Base-by-base conservation (phyloP, 2,888 invertebrate species). In the Reticulitermes lucifugus region DNA sequence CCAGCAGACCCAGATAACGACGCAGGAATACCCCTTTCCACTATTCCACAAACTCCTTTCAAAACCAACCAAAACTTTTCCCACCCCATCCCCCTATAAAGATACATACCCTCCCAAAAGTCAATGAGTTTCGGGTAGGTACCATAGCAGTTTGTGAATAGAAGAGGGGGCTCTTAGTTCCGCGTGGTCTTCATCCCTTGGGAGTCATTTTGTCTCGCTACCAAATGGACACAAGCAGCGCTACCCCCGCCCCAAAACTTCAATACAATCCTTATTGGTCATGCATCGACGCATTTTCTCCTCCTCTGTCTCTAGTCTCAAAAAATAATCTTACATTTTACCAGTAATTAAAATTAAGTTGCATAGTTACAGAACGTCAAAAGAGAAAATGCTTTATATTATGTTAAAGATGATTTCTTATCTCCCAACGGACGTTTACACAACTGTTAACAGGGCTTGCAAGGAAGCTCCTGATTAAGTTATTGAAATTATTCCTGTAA, bases 1-100 rank as follows among this genome's bases (percentile, higher is more conserved):
- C 77, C 77, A 77, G n/a, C 77, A 77, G 77, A 77, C 77, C 77
- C 77, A 77, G 77, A 77, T 77, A 77, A 77, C 77, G 77, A 77
- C 77, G 21, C 46, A 65, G 65, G 65, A 60, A 65, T 65, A 46
- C 51, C 77, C 77, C 77, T 73, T 73, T 73, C 73, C 73, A 41
- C 41, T 21, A 41, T 35, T 35, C 18, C 73, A 6, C 73, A 7
- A 35, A 73, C 29, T 35, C 29, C 73, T 73, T 73, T 73, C 77
- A 25, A 0, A 60, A 60, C 60, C 60, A 12, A 75, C 75, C 46
- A 46, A 73, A 73, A 41, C 29, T 35, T 35, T 73, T 41, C 73
- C 73, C 73, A 73, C 35, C 73, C 21, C 41, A 73, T 18, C 73
- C 77, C n/a, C 46, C 77, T 46, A 77, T 77, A 77, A 77, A 46